These are phyloP conservation scores for Phlogophora meticulosa DNA, from an alignment of 2,888 invertebrate genomes.

Conservation along the genomic window DNA sequence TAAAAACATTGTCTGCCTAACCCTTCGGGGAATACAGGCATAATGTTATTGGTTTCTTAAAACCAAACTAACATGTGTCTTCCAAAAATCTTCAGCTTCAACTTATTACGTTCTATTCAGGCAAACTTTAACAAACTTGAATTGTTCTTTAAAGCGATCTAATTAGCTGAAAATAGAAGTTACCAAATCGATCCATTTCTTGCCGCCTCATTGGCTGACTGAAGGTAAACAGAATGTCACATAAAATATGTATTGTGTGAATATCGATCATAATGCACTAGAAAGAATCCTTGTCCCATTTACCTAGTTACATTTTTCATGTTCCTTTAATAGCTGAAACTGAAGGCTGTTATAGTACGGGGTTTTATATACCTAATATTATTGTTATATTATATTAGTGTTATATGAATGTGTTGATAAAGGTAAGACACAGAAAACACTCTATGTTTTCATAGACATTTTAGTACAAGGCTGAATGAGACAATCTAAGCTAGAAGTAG, in stretches of 20 bases:
- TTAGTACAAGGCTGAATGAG: no score
- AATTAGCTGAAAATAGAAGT: neutral
- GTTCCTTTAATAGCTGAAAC: slow-evolving; percentile 40
- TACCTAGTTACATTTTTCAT: slow-evolving; percentile 64
- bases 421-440: no score
- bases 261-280: slow-evolving; percentile 57
- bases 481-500: no score
- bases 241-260: slow-evolving; percentile 41
- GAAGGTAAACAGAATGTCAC: slow-evolving; percentile 1
- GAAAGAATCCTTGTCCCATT: slow-evolving; percentile 72
- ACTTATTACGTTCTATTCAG: neutral
- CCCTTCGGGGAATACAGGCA: no score
- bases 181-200: neutral
- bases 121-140: no score
- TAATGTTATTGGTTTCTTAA: no score
- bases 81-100: neutral
- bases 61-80: no score
- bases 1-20: neutral
- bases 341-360: slow-evolving; percentile 37
- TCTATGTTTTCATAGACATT: no score
- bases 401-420: no score
- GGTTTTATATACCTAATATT: no score
- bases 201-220: slow-evolving; percentile 17
- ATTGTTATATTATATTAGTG: no score
- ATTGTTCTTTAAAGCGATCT: neutral